Evolutionary conservation across 2,888 invertebrate species (phyloP), one percentile per base, ranked within the genome.

Genomic region (Spilosoma lubricipeda): DNA sequence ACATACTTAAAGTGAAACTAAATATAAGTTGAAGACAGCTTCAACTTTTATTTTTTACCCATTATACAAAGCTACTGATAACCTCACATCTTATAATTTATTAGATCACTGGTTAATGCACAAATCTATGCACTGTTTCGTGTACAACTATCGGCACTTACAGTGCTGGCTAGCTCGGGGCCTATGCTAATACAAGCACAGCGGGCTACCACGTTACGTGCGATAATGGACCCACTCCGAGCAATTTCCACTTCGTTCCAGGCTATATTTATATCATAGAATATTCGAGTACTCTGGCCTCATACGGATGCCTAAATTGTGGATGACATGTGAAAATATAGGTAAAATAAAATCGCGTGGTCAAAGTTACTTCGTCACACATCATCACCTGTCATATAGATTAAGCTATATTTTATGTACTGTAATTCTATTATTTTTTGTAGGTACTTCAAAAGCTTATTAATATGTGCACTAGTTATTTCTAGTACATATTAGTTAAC

Each of bases 201-300:
- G 83, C 81, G 79, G 76, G 93, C 93, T 93, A 88, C 94, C 88
- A 93, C 87, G 92, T 92, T 94, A 94, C 94, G 92, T 91, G 86
- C 87, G 75, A 85, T 93, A 93, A 93, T 93, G 87, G 92, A 84
- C 88, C 92, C 88, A 90, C 91, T 92, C 89, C 90, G 89, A 90
- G 90, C 90, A 89, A 93, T 92, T 91, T 92, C 91, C 90, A 92
- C 89, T 91, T 91, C 87, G 90, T 92, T 92, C 90, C 90, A 90
- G 88, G 75, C 85, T 81, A 87, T 90, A 86, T 82, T 75, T 80
- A 82, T 77, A 78, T 80, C 74, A 65, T 68, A 48, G 63, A 67
- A 71, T 72, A 76, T n/a, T n/a, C n/a, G n/a, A n/a, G n/a, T 76
- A 74, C 59, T 36, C 52, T 72, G 48, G 23, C 36, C 65, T 65